Evolutionary conservation across 2,113 vertebrate species (phyloP), one percentile per base, ranked within the genome.

Genomic region (Maccullochella peelii): DNA sequence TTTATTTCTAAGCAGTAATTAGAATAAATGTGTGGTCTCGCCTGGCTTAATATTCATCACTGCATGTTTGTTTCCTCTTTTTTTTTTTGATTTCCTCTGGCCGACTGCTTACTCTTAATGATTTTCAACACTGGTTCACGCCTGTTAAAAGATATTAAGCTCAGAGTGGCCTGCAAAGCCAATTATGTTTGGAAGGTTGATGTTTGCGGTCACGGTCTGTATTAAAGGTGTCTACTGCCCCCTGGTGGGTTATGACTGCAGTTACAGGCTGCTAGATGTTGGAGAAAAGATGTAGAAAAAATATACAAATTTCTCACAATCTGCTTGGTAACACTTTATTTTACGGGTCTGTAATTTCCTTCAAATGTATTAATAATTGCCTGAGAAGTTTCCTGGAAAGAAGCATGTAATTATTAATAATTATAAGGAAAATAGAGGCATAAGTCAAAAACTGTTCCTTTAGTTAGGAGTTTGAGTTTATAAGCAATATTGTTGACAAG

Each of bases 101-200:
- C 77, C 68, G 79, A 88, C 89, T 86, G 91, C 88, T 88, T 82
- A 69, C 89, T 84, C 93, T 92, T 94, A 92, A 95, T 93, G 91
- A 92, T 94, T 94, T 94, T 93, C 93, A 93, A 90, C 93, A 92
- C 86, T 90, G 84, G 87, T 95, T 95, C 94, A 95, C 40, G 92
- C 90, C 89, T 94, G 90, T 94, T 95, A 91, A 88, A 91, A 92
- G 85, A 94, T 90, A 93, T 95, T 93, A 94, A 91, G 91, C 91
- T 93, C 78, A 83, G 88, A 90, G 90, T 91, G 89, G 90, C 89
- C 89, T 90, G 90, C 85, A 91, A 91, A 93, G 91, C 91, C 93
- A 93, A 94, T 94, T 95, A 94, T 14, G 55, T 58, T 80, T 63
- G 69, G 68, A 80, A 50, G 69, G 63, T 59, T 84, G 80, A 88